Percentiles rank a stretch among this genome's conserved stretches.
phyloP scores from a whole-genome alignment of 2,113 vertebrate genomes.

The Ophthalmolycus amberensis region DNA sequence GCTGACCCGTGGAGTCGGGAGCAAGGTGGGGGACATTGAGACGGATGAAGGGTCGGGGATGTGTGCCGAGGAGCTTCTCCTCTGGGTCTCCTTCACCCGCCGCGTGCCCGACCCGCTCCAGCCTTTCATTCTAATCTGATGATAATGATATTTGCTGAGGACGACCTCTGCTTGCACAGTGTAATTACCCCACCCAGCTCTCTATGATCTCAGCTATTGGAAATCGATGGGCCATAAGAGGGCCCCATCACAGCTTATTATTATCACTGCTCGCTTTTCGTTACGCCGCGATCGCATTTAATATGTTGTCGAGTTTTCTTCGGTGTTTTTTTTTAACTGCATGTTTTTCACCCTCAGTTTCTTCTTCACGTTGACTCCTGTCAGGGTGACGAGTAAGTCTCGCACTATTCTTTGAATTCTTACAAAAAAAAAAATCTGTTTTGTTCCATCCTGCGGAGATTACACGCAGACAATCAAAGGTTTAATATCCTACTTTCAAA shows the following conservation, averaged over 20 bases:
- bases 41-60: constrained; percentile 72
- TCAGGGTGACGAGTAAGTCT: background rate
- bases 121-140: constrained; percentile 83
- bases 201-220: constrained; percentile 83
- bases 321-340: constrained; percentile 35
- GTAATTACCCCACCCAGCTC: constrained; percentile 79
- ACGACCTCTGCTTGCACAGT: constrained; percentile 82
- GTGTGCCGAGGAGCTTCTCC: constrained; percentile 58
- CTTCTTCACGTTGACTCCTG: constrained; percentile 20
- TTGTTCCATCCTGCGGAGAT: background rate
- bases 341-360: constrained; percentile 22
- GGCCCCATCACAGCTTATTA: constrained; percentile 81
- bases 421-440: background rate
- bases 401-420: background rate
- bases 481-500: background rate
- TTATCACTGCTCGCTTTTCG: constrained; percentile 78
- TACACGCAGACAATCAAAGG: background rate
- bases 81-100: constrained; percentile 73
- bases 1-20: constrained; percentile 64
- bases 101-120: constrained; percentile 40
- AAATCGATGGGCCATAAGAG: constrained; percentile 85
- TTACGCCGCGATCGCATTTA: constrained; percentile 74
- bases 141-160: constrained; percentile 85
- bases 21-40: constrained; percentile 64
- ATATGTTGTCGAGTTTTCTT: constrained; percentile 61